Evolutionary conservation across 2,113 vertebrate genomes (phyloP).

Genomic region (Sapayoa aenigma): DNA sequence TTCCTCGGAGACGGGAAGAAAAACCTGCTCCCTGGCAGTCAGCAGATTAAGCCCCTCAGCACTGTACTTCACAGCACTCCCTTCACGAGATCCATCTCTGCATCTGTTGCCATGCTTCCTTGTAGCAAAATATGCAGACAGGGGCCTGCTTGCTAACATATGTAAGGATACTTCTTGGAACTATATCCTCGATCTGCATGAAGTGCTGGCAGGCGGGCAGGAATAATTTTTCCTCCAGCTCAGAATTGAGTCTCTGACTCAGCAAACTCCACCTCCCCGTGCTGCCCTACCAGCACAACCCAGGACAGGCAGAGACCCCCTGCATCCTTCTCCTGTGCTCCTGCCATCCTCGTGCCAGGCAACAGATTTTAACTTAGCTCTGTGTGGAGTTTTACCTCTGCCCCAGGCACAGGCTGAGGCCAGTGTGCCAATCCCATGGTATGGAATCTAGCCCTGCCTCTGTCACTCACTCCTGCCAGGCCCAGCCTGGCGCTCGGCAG

Average conservation of each 20-base stretch:
- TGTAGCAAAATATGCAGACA: background rate
- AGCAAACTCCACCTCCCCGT: background rate
- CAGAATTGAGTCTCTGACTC: background rate
- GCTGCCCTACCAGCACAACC: background rate
- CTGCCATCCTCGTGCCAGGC: background rate
- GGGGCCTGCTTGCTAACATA: background rate
- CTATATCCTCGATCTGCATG: background rate
- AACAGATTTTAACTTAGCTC: background rate
- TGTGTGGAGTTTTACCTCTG: background rate
- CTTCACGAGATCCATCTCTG: background rate
- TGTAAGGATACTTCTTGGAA: background rate
- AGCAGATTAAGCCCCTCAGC: background rate
- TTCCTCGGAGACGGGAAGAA: background rate
- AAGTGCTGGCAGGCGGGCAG: background rate
- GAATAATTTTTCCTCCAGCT: background rate
- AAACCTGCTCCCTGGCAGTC: background rate
- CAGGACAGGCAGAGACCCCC: background rate
- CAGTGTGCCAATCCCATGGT: accelerated
- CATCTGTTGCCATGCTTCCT: background rate
- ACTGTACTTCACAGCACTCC: background rate
- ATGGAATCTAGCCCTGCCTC: background rate
- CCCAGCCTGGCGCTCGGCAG: background rate
- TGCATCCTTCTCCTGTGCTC: background rate
- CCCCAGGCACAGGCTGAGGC: background rate
- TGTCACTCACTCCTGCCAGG: background rate